phyloP scores from a whole-genome alignment of 2,797 vertebrate genomes.

The Molossus alvarezi region DNA sequence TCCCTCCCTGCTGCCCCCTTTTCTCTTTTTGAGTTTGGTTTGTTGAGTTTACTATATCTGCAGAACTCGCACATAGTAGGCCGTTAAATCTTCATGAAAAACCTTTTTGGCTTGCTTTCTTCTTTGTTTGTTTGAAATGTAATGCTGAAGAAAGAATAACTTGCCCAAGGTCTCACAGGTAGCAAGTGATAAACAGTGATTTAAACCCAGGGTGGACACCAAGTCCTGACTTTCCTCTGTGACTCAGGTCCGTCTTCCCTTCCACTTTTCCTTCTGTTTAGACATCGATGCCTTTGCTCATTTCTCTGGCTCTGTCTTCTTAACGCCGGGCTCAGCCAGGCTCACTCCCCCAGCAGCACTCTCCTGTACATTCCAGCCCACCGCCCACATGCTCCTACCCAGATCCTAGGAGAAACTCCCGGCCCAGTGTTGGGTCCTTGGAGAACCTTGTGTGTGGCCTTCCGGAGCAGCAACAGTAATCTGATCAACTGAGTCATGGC shows the following conservation, averaged over 20 bases:
- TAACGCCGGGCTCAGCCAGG: fast-evolving
- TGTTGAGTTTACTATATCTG: not conserved
- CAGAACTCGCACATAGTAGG: not conserved
- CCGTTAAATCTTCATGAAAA: not conserved
- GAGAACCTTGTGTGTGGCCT: not conserved
- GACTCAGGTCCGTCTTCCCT: fast-evolving
- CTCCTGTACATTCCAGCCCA: not conserved
- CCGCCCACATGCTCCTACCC: fast-evolving
- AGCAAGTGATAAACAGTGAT: not conserved
- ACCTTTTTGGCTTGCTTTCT: not conserved
- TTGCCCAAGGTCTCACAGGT: not conserved
- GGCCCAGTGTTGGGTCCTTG: fast-evolving
- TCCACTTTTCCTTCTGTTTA: not conserved
- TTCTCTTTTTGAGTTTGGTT: not conserved
- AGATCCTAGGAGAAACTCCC: fast-evolving
- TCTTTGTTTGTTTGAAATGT: not conserved
- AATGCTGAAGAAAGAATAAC: not conserved
- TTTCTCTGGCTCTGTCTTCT: not conserved
- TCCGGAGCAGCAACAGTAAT: fast-evolving
- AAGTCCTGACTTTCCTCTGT: too few species aligned
- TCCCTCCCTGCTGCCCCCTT: fast-evolving
- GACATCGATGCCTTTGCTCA: fast-evolving
- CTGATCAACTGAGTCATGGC: fast-evolving
- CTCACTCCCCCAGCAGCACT: fast-evolving
- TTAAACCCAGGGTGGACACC: too few species aligned